Base-by-base conservation (phyloP, 2,113 vertebrate genomes). In the Dasyornis broadbenti region DNA sequence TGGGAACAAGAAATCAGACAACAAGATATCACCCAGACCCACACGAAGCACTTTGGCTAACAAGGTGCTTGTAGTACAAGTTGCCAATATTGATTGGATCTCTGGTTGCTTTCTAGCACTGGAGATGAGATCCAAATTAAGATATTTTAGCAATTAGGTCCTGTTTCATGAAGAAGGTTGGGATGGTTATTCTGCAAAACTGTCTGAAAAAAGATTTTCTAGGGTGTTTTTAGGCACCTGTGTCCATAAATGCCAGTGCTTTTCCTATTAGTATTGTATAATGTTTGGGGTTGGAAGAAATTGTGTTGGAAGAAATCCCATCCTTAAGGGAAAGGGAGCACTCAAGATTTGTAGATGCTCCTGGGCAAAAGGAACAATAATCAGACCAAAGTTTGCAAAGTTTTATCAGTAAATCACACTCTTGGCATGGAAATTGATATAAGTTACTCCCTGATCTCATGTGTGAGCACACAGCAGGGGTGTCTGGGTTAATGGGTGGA, bases 1-100 rank as follows among this genome's bases (percentile, higher is more conserved):
- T 96, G 92, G 94, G 95, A 95, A 82, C 94, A 63, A 92, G 64
- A 93, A 95, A 88, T n/a, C 24, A 90, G 94, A 40, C 64, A 94
- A 86, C 80, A 80, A 39, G 72, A 16, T 89, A 94, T 63, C 91
- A 90, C 90, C 78, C 13, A 94, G 95, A 92, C 82, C 76, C 72
- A 96, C 89, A 83, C 2, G 0, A 66, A 66, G 50, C 82, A 39
- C 90, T 95, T 92, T 39, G 76, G 68, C 54, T 97, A 81, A 66
- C 88, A 31, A 83, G 90, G 76, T 94, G 76, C n/a, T 69, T 9
- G 2, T 66, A 73, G 76, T n/a, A 70, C 45, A 81, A 52, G 69
- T 92, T 92, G 68, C 50, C 50, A 81, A 8, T 70, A 27, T n/a
- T 66, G 47, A 60, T 23, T 70, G 33, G 73, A 63, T 90, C 76